phyloP scores from a whole-genome alignment of 2,888 invertebrate genomes.

The Uropetala carovei region DNA sequence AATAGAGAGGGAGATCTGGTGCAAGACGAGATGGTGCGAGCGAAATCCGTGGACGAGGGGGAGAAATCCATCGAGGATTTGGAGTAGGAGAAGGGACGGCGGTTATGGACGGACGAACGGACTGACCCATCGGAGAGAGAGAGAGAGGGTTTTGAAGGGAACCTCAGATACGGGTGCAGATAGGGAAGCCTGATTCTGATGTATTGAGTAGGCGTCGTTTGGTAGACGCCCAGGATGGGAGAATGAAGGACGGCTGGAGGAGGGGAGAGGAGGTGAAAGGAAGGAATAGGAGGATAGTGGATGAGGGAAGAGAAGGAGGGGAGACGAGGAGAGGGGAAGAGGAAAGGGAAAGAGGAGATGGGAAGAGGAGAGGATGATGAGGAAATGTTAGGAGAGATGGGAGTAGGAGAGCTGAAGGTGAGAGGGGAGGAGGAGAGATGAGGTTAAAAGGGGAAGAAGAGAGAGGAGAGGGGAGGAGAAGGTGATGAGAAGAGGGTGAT shows the following conservation, averaged over 20 bases:
- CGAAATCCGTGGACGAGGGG: not conserved
- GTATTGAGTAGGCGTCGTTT: conserved; percentile 23
- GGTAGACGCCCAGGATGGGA: not conserved
- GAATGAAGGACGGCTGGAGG: not conserved
- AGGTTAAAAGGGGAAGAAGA: not conserved
- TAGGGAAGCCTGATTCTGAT: conserved; percentile 22
- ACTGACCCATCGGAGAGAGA: not conserved
- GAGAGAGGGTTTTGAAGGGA: not conserved
- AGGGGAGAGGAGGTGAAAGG: not conserved
- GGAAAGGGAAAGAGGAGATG: not conserved
- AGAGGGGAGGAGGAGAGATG: not conserved
- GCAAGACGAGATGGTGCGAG: not conserved
- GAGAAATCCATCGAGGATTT: too few species aligned
- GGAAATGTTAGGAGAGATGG: not conserved
- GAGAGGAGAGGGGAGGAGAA: not conserved
- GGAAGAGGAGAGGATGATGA: not conserved
- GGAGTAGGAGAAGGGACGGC: not conserved
- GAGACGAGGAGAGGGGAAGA: not conserved
- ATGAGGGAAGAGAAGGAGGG: not conserved
- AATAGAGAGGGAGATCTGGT: not conserved
- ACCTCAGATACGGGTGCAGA: conserved; percentile 29
- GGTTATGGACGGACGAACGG: not conserved
- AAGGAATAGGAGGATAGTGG: not conserved
- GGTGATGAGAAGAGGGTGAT: not conserved
- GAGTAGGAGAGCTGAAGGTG: not conserved